Base-by-base conservation (phyloP, 2,113 vertebrate species). In the Daphoenositta chrysoptera region DNA sequence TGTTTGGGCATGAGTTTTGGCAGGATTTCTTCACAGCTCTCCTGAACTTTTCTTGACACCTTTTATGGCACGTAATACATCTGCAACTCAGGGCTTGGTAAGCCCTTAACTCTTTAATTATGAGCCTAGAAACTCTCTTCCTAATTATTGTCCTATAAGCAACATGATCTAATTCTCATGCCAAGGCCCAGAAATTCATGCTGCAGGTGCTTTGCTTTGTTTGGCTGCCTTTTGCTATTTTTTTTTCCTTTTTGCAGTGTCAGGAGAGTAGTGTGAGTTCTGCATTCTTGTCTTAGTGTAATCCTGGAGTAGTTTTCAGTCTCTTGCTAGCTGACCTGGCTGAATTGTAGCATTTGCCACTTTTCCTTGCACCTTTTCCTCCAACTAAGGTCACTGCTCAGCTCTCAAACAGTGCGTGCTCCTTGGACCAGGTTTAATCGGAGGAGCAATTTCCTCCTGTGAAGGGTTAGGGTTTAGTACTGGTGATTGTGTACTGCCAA, bases 21-120 rank as follows among this genome's bases (percentile, higher is more conserved):
- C 97, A 97, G 72, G 15, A 93, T 91, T 97, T 97, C 90, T 96
- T 97, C 96, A 84, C 92, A 97, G 91, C 89, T 97, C 89, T 97
- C 93, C 80, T 98, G 98, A 98, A 98, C 98, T 98, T 97, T 98
- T 89, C 96, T 94, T 98, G 98, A 98, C 98, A 98, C 98, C 96
- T 97, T 91, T 90, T 94, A 95, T 95, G 94, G 97, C 98, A 98
- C 88, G 63, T 97, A 97, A 96, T 95, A 51, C 85, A 95, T 96
- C 94, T 95, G 85, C 88, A 94, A 68, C 76, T 90, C 79, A 83
- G 83, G 83, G 69, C 80, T 95, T 77, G 83, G 90, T 93, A 96
- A 97, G 48, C 69, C 56, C 71, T 98, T 98, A 97, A 95, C 96
- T 94, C 97, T 95, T 97, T 97, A 96, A 79, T 97, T 97, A 75